These are phyloP conservation scores for Dendrolimus pini DNA, from an alignment of 2,888 invertebrate genomes.

Conservation along the genomic window DNA sequence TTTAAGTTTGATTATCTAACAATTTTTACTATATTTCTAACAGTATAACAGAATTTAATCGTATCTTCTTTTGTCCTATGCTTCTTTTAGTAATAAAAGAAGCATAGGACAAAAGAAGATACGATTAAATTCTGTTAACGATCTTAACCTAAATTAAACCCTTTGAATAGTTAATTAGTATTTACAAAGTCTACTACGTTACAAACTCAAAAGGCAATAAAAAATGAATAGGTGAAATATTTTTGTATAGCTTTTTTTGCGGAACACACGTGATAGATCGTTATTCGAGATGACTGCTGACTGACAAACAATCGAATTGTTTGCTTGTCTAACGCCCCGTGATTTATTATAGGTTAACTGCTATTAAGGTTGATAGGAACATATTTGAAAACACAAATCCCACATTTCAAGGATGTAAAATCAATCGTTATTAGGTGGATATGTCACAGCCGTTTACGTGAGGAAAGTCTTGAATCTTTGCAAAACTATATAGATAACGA, in stretches of 20 bases:
- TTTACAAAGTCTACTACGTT: conserved; percentile 35
- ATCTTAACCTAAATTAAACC: conserved; percentile 13
- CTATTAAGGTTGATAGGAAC: conserved; percentile 6
- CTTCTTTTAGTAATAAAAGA: no score
- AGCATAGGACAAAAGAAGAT: no score
- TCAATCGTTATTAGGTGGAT: not conserved
- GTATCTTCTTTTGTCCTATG: no score
- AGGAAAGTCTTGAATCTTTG: not conserved
- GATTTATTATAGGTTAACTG: conserved; percentile 46
- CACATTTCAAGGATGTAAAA: not conserved
- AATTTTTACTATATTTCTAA: no score
- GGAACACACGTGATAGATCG: conserved; percentile 39
- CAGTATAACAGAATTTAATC: no score
- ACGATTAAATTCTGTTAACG: conserved; percentile 1
- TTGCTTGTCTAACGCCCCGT: conserved; percentile 44
- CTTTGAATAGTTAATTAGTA: conserved; percentile 41
- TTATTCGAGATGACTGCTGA: conserved; percentile 44
- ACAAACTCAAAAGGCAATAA: conserved; percentile 26
- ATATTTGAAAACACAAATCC: not conserved
- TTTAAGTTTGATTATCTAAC: no score
- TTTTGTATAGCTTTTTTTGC: conserved; percentile 43
- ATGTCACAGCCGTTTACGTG: not conserved
- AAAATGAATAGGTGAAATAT: conserved; percentile 37
- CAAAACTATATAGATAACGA: no score
- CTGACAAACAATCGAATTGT: conserved; percentile 60